Conservation (phyloP, 2,888 invertebrate species). For the Melanophora roralis region DNA sequence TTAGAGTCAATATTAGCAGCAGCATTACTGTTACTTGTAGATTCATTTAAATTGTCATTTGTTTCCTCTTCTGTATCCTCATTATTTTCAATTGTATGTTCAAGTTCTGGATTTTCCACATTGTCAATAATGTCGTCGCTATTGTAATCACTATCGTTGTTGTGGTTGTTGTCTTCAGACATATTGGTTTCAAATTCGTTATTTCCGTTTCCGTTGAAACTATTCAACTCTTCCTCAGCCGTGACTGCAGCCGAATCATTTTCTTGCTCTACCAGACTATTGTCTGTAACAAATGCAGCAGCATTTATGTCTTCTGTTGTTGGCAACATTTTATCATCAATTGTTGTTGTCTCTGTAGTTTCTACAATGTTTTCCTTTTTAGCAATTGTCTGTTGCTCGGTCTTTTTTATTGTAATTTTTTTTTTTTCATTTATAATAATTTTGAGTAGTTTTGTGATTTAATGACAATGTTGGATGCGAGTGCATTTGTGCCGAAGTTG, state of each 20-base stretch:
- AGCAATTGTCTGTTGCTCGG: slow-evolving; percentile 52
- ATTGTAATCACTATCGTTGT: slow-evolving; percentile 14
- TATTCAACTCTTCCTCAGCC: slow-evolving; percentile 50
- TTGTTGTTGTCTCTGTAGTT: slow-evolving; percentile 36
- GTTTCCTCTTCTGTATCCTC: slow-evolving; percentile 69
- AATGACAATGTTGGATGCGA: not conserved
- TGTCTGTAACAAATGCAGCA: slow-evolving; percentile 66
- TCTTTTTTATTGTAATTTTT: slow-evolving; percentile 50
- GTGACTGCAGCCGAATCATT: slow-evolving; percentile 2
- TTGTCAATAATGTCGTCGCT: slow-evolving; percentile 52
- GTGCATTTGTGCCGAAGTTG: slow-evolving; percentile 25
- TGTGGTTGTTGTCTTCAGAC: slow-evolving; percentile 64
- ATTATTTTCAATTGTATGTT: slow-evolving; percentile 68
- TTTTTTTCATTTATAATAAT: slow-evolving; percentile 13
- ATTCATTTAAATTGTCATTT: slow-evolving; percentile 69
- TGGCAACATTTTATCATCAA: slow-evolving; percentile 60
- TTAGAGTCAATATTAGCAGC: not conserved
- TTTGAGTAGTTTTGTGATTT: slow-evolving; percentile 39
- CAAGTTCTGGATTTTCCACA: slow-evolving; percentile 43
- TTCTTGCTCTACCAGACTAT: slow-evolving; percentile 58
- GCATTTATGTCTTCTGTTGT: slow-evolving; percentile 61
- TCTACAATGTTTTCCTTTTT: slow-evolving; percentile 55
- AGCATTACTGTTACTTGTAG: slow-evolving; percentile 45
- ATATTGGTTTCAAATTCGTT: slow-evolving; percentile 68
- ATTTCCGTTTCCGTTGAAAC: slow-evolving; percentile 65